phyloP scores from a whole-genome alignment of 2,113 vertebrate genomes.

The Piaya cayana region DNA sequence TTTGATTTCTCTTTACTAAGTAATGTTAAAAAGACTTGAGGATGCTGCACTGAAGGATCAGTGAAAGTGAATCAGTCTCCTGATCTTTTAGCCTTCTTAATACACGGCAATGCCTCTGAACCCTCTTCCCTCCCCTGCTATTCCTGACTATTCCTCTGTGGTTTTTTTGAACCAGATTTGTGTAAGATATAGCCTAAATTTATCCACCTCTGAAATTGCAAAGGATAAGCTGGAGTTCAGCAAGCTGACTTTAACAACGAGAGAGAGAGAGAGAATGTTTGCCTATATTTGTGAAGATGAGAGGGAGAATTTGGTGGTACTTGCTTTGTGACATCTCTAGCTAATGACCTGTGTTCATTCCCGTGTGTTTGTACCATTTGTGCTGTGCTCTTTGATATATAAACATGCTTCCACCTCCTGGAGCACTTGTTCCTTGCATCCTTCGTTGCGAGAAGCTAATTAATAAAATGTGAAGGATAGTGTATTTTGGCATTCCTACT shows the following conservation, averaged over 20 bases:
- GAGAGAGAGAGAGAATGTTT: not conserved
- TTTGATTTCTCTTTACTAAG: not conserved
- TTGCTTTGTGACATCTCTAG: not conserved
- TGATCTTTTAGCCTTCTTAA: not conserved
- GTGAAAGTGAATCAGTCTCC: not conserved
- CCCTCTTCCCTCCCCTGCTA: not conserved
- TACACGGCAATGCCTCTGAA: not conserved
- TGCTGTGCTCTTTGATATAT: not conserved
- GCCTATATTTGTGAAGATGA: not conserved
- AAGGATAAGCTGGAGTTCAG: not conserved
- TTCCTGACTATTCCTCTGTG: not conserved
- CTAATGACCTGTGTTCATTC: not conserved
- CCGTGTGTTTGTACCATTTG: not conserved
- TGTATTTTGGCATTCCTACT: not conserved
- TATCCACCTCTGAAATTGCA: not conserved
- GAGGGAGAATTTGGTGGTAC: not conserved
- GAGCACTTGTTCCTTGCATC: not conserved
- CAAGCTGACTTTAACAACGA: not conserved
- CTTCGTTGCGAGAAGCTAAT: not conserved
- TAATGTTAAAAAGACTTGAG: not conserved
- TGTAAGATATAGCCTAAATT: not conserved
- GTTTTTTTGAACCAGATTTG: not conserved
- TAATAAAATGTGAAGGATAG: not conserved
- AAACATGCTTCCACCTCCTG: not conserved
- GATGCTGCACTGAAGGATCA: not conserved